Conservation (phyloP, 2,113 vertebrate genomes). For the Malurus alboscapulatus region DNA sequence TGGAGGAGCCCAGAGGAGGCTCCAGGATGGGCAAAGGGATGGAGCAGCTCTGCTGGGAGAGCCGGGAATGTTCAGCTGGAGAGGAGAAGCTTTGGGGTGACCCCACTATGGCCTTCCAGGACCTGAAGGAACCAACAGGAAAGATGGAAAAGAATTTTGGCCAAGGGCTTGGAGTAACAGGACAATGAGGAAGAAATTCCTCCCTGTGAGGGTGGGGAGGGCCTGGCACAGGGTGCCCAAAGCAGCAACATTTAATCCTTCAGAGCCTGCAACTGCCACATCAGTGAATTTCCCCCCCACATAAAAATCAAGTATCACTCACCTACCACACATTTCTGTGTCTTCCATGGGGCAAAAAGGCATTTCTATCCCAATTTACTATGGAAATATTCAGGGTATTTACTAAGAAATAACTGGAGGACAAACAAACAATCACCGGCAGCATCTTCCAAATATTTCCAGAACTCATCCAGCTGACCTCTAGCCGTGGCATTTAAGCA, state of each 20-base stretch:
- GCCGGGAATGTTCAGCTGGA: not conserved
- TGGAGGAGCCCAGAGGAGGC: not conserved
- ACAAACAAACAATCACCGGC: not conserved
- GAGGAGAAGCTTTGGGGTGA: not conserved
- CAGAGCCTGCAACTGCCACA: accelerated
- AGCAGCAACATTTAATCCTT: not conserved
- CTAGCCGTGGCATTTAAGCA: not conserved
- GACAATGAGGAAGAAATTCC: not conserved
- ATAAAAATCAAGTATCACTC: not conserved
- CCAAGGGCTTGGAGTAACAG: not conserved
- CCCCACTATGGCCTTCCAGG: accelerated
- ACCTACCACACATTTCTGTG: not conserved
- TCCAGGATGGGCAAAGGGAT: not conserved
- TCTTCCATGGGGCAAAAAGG: not conserved
- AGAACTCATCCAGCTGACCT: not conserved
- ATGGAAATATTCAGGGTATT: not conserved
- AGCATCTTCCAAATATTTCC: not conserved
- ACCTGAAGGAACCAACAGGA: accelerated
- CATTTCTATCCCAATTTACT: not conserved
- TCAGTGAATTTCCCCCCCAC: not conserved
- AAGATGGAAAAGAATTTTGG: not conserved
- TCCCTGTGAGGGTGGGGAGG: not conserved
- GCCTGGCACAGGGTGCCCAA: not conserved
- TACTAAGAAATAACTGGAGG: not conserved
- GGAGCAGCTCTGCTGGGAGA: not conserved